Conservation (phyloP, 2,113 vertebrate species). For the Fulica atra region DNA sequence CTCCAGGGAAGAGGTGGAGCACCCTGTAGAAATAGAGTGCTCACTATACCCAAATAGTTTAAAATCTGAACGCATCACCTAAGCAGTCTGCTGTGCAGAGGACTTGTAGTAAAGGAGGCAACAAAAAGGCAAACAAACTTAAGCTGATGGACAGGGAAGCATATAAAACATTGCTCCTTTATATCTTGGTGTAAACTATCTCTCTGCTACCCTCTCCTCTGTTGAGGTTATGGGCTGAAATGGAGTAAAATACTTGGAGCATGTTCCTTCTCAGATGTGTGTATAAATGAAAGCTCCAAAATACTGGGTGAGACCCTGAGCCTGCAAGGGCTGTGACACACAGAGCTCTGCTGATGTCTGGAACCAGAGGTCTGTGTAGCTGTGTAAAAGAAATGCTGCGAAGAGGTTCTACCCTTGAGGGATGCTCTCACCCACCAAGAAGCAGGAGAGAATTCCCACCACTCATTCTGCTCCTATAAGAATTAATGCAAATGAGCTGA, state of each 20-base stretch:
- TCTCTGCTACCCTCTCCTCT: background rate
- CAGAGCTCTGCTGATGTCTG: background rate
- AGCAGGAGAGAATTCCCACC: fast-evolving
- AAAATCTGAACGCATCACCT: background rate
- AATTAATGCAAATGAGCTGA: background rate
- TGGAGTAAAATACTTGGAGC: background rate
- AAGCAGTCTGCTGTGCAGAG: background rate
- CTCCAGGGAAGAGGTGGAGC: background rate
- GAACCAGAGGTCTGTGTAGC: fast-evolving
- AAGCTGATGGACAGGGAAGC: background rate
- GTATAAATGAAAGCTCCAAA: background rate
- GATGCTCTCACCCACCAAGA: background rate
- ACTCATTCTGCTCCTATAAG: background rate
- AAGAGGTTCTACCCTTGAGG: background rate
- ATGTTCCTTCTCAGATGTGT: background rate
- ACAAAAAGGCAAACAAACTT: background rate
- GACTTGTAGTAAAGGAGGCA: background rate
- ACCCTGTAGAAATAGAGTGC: background rate
- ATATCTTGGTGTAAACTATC: background rate
- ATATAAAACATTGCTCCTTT: background rate
- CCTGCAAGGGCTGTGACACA: fast-evolving
- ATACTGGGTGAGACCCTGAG: background rate
- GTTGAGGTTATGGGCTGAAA: background rate
- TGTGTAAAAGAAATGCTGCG: background rate
- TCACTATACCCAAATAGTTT: background rate